Base-by-base conservation (phyloP, 2,797 vertebrate species). In the Sebastes goodei region DNA sequence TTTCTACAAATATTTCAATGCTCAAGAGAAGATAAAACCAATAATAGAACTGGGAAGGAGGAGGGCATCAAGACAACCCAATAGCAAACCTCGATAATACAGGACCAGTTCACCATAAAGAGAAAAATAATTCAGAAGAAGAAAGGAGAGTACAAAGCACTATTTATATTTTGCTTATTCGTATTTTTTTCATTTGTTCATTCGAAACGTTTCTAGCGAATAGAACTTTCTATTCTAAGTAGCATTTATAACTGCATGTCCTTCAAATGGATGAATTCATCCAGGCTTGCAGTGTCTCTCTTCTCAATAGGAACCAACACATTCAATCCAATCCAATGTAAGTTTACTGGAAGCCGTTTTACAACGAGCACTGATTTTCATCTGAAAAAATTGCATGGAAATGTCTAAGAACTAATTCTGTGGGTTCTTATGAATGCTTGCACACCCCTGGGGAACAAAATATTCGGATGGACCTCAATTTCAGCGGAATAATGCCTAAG, bases 1-100 rank as follows among this genome's bases (percentile, higher is more conserved):
- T 80, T 86, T 75, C 74, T 59, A 70, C 53, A 83, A 80, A 86
- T 83, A 74, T 70, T 60, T 23, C 23, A 85, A 62, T 32, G 73
- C 66, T 74, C 62, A 15, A 25, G 82, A 83, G 80, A 76, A 71
- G n/a, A 71, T 64, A 49, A 78, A 66, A 74, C 10, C 53, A 89
- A 86, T 82, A 87, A 82, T 59, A 87, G 27, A 74, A 81, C 30
- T 75, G 78, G 33, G 25, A 69, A 11, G 12, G 17, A 73, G 42
- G 29, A 49, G 3, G 10, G 9, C 61, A 69, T 59, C n/a, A 14
- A 30, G 78, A 72, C 69, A 84, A 80, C 25, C 46, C 63, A 57
- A 30, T 46, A 77, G 71, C 32, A 82, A 84, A 69, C 35, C 21
- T 46, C 6, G 35, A 65, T 62, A 56, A 84, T 49, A 69, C 53